Evolutionary conservation across 2,113 vertebrate species (phyloP), one percentile per base, ranked within the genome.

Genomic region (Dicaeum eximium): DNA sequence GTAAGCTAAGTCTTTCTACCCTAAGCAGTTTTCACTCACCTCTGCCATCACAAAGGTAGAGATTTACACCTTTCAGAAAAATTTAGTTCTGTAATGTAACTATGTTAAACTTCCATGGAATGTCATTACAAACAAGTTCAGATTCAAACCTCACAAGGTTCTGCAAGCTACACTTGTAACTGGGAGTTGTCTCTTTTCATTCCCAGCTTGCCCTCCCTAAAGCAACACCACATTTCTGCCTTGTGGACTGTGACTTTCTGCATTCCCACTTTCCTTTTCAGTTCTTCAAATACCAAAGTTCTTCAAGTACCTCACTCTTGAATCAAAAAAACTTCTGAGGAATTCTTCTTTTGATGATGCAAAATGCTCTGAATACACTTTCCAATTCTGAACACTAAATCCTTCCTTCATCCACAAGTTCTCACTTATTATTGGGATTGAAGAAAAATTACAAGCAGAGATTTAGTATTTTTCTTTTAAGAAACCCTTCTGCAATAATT

Each of bases 201-300:
- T 58, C 18, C 58, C 58, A 64, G 50, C 21, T 73, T 5, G 0
- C 28, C 13, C 66, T 56, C 27, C 25, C 35, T 13, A 7, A 72
- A 60, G 58, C 22, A 51, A 69, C 0, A 1, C 0, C 0, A 30
- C 38, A 47, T 38, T 78, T 56, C 37, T 51, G 38, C 28, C 38
- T 42, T 13, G 20, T 21, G 23, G 62, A 65, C 61, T 35, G 20
- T 5, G 37, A 73, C 47, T 17, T 70, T 40, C n/a, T 24, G 33
- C 33, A 38, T 14, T 33, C 18, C 35, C 31, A 21, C 37, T 9
- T 38, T 62, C 57, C 54, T 53, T 61, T 61, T 33, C 56, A 62
- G n/a, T 20, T 42, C 38, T 73, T 60, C 79, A 51, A 64, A 62
- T 2, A 74, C 9, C 38, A 66, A 18, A 45, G 28, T 33, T 50